A percentile compares a stretch with the other conserved stretches of the same genome.
phyloP scores from a whole-genome alignment of 2,113 vertebrate genomes.

The Rhabdomys dilectus region DNA sequence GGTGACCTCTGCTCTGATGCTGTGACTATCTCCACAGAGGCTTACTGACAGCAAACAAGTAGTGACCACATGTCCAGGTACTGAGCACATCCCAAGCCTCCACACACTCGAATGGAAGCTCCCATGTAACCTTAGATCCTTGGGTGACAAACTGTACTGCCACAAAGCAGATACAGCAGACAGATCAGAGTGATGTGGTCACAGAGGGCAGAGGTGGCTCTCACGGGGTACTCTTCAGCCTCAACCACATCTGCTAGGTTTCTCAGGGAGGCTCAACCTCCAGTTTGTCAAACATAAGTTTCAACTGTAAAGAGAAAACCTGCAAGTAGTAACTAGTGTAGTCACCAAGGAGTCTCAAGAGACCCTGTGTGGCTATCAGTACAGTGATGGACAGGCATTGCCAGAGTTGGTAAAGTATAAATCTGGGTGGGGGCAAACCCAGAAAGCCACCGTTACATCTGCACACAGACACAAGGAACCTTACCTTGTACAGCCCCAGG shows the following conservation, averaged over 20 bases:
- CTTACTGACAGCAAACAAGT: not conserved
- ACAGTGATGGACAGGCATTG: not conserved
- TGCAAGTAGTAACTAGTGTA: not conserved
- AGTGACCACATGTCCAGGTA: not conserved
- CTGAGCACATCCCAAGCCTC: not conserved
- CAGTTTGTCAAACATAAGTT: not conserved
- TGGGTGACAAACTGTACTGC: not conserved
- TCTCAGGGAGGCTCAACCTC: not conserved
- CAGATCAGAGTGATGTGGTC: not conserved
- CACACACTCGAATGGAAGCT: not conserved
- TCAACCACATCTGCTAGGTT: not conserved
- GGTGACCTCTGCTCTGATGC: not conserved
- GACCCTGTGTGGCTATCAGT: not conserved
- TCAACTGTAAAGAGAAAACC: not conserved
- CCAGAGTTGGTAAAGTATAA: no score
- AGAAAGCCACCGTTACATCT: not conserved
- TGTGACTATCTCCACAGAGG: not conserved
- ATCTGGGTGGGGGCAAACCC: not conserved
- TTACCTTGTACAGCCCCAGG: not conserved
- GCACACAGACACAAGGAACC: not conserved
- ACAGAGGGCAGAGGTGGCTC: not conserved
- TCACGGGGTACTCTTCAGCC: not conserved
- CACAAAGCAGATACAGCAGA: not conserved
- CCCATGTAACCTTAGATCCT: not conserved
- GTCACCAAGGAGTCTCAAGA: not conserved